Evolutionary conservation across 1,140 invertebrate species (phyloP), one percentile per base, ranked within the genome.

Genomic region (Colletes latitarsis): DNA sequence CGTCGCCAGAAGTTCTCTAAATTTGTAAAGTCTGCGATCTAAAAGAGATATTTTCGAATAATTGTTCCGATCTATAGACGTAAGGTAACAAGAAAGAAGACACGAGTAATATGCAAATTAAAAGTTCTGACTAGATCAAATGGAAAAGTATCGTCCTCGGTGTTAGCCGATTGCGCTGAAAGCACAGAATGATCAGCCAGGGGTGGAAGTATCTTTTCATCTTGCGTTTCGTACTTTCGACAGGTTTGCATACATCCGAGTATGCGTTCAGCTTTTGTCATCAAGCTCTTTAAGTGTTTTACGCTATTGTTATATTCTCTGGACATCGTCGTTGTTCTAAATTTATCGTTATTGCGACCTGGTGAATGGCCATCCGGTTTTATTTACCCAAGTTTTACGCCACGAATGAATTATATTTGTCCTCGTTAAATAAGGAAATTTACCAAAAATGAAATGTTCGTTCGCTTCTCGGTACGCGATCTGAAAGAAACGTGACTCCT

Each of bases 171-270:
- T 30, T 15, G 17, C n/a, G 6, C 3, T 30, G 14, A 3, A 4
- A 12, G 6, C 15, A 19, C 0, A n/a, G 1, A 19, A 21, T 58
- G 12, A 39, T 14, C 6, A 39, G 19, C 19, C 14, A 68, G 55
- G 30, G 76, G 85, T 6, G 84, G 77, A 74, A 89, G 19, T 64
- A 90, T 67, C 74, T 89, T 88, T 46, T 93, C 91, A 55, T 89
- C 64, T 21, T 83, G 70, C 0, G 86, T 88, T 81, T 93, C 91
- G 21, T 89, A 92, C 64, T 91, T 93, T 64, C 82, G 72, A 80
- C 91, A 93, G 10, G 88, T 88, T 52, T 89, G 60, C 12, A 89
- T 55, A 0, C 90, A 52, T n/a, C 5, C 43, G 6, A 86, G 55
- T 17, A 87, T 41, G 10, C 14, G 81, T 69, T 83, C 58, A 39